phyloP scores from a whole-genome alignment of 2,113 vertebrate genomes.

The Phylloscopus whistleri region DNA sequence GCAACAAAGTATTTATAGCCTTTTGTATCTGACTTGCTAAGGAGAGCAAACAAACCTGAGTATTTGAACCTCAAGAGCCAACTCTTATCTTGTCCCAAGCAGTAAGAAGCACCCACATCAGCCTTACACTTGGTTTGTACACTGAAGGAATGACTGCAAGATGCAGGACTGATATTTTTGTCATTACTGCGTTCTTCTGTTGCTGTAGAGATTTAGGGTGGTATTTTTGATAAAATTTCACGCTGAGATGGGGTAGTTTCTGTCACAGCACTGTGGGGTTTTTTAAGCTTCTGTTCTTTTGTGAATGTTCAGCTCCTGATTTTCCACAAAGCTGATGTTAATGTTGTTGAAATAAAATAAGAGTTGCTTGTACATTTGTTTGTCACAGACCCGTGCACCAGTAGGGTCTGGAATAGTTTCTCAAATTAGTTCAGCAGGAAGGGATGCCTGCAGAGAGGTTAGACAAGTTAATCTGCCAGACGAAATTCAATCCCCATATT shows the following conservation, averaged over 20 bases:
- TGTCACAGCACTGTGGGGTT: background rate
- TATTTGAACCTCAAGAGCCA: background rate
- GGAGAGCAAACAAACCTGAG: background rate
- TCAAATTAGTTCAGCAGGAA: slow-evolving; percentile 52
- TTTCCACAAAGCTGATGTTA: background rate
- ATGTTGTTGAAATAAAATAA: background rate
- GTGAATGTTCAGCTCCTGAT: background rate
- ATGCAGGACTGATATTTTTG: background rate
- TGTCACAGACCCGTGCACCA: background rate
- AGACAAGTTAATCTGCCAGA: slow-evolving; percentile 70
- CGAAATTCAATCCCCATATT: slow-evolving; percentile 74
- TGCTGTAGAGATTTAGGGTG: background rate
- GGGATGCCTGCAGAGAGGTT: slow-evolving; percentile 66
- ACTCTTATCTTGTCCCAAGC: background rate
- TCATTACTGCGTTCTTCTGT: background rate
- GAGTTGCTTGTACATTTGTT: background rate
- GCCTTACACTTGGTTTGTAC: background rate
- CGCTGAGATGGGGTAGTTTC: background rate
- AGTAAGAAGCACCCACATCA: background rate
- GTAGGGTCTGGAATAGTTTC: slow-evolving; percentile 17
- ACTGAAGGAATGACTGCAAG: background rate
- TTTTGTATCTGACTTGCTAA: background rate
- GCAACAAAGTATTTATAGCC: background rate
- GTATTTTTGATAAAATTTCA: background rate
- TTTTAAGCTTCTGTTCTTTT: background rate